Conservation (phyloP, 1,140 invertebrate genomes). For the Parasteatoda tepidariorum region DNA sequence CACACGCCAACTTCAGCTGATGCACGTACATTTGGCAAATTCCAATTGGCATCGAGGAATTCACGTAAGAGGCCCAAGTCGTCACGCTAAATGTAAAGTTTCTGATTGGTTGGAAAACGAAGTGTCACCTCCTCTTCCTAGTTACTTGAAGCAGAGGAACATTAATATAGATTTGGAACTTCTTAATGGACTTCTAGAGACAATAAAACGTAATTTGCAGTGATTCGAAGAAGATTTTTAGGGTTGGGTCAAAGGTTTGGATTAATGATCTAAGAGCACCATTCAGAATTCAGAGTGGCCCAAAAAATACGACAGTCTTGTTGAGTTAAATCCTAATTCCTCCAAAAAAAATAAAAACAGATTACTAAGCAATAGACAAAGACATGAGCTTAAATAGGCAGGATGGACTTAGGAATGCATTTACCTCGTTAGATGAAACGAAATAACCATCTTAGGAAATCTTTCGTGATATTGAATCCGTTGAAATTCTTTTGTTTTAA, state of each 20-base stretch:
- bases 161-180: neutral
- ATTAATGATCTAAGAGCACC: neutral
- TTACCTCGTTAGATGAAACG: no score
- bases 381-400: neutral
- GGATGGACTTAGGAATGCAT: neutral
- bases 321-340: no score
- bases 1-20: neutral
- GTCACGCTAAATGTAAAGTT: conserved; percentile 39
- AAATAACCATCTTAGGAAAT: no score
- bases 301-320: neutral
- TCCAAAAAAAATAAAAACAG: no score
- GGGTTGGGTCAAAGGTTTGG: conserved; percentile 38
- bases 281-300: neutral
- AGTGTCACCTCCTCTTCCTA: conserved; percentile 40
- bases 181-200: conserved; percentile 30
- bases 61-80: conserved; percentile 29
- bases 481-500: no score
- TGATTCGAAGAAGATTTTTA: conserved; percentile 24
- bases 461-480: no score
- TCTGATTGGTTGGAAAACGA: conserved; percentile 42
- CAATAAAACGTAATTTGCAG: conserved; percentile 40
- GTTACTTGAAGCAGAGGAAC: neutral
- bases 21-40: conserved; percentile 3
- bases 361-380: no score
- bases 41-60: conserved; percentile 37